Evolutionary conservation across 1,140 invertebrate species (phyloP).

Genomic region (Campoletis sonorensis): DNA sequence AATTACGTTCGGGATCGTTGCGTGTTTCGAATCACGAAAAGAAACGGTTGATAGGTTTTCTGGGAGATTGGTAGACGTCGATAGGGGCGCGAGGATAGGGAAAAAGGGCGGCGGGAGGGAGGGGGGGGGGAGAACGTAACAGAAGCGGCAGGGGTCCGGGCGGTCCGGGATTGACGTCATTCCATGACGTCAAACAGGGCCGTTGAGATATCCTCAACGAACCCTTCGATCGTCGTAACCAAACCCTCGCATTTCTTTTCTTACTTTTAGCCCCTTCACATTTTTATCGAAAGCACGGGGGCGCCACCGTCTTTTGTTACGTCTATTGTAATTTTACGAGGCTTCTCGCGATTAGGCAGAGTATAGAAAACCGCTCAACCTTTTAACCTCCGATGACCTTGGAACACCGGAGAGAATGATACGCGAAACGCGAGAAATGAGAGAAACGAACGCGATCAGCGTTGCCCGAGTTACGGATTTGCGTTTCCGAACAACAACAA

Average conservation of each 20-base stretch:
- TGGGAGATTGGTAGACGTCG: not conserved
- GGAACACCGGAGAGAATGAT: not conserved
- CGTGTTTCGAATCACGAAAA: too few species aligned
- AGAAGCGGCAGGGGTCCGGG: conserved; percentile 10
- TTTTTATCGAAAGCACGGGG: too few species aligned
- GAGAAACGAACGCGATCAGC: not conserved
- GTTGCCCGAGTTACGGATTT: too few species aligned
- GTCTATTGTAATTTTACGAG: not conserved
- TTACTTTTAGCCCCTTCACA: not conserved
- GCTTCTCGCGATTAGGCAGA: not conserved
- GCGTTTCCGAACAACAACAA: too few species aligned
- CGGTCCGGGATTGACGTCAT: conserved; percentile 66
- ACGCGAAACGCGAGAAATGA: not conserved
- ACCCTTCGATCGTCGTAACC: not conserved
- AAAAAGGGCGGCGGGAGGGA: conserved; percentile 14
- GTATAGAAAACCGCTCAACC: not conserved
- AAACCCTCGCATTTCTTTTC: not conserved
- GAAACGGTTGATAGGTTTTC: not conserved
- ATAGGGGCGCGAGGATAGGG: not conserved
- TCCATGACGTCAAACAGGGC: conserved; percentile 68
- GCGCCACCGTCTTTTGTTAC: not conserved
- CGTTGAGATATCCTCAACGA: conserved; percentile 45
- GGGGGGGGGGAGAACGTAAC: too few species aligned
- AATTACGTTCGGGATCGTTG: too few species aligned
- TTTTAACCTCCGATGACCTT: not conserved